Percentiles rank a stretch among this genome's conserved stretches.
Evolutionary conservation across 2,113 vertebrate species (phyloP).

Genomic region (Cairina moschata): DNA sequence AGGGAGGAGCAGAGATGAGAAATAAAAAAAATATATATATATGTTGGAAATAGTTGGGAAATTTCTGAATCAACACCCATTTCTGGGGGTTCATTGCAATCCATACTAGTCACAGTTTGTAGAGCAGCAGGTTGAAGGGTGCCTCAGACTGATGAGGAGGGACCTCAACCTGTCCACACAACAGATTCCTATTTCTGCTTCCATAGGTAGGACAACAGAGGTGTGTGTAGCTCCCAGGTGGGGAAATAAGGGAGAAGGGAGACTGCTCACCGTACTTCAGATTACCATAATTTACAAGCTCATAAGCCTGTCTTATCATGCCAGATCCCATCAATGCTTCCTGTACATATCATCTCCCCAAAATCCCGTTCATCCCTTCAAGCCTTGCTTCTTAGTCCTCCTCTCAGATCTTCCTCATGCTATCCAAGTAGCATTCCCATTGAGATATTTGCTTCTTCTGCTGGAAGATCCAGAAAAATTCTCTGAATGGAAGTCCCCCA

Average conservation of each 20-base stretch:
- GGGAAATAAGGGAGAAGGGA: neutral
- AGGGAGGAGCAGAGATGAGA: neutral
- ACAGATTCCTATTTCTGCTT: neutral
- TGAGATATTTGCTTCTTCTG: neutral
- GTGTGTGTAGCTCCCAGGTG: neutral
- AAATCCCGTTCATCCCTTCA: neutral
- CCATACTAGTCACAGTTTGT: rapidly evolving
- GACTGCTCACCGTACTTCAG: rapidly evolving
- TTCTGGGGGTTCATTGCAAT: neutral
- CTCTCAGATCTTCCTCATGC: neutral
- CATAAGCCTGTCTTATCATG: neutral
- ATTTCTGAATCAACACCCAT: neutral
- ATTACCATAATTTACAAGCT: neutral
- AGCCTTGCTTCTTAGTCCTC: neutral
- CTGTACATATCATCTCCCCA: rapidly evolving
- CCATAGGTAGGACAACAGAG: neutral
- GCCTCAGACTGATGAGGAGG: neutral
- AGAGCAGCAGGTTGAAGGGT: neutral
- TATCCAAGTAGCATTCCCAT: neutral
- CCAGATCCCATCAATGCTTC: neutral
- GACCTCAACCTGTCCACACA: neutral
- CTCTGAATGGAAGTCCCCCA: neutral
- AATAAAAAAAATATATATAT: neutral
- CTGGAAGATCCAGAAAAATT: neutral
- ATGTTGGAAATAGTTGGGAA: neutral